Percentiles rank a stretch among this genome's conserved stretches.
These are phyloP conservation scores for Upupa epops DNA, from an alignment of 2,113 vertebrate genomes.

Conservation along the genomic window DNA sequence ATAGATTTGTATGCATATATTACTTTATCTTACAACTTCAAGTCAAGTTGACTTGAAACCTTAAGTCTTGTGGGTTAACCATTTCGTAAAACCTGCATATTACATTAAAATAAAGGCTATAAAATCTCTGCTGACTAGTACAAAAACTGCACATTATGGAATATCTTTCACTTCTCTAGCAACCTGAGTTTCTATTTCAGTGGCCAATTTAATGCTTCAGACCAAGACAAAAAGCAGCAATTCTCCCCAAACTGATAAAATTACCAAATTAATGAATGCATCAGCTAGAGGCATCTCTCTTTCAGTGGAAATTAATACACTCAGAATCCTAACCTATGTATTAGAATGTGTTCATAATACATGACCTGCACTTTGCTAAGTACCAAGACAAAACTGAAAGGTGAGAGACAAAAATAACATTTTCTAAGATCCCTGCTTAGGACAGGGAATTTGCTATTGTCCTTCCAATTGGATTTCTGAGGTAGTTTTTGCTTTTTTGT, in stretches of 20 bases:
- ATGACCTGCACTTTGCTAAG: constrained; percentile 5
- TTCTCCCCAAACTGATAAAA: constrained; percentile 42
- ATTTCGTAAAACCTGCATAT: neutral
- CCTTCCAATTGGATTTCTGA: neutral
- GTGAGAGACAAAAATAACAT: neutral
- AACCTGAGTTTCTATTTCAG: constrained; percentile 17
- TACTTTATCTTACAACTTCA: neutral
- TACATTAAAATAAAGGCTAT: neutral
- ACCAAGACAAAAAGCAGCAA: constrained; percentile 34
- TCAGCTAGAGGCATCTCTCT: constrained; percentile 18
- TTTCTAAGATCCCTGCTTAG: neutral
- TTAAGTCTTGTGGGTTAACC: neutral
- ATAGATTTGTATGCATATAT: neutral
- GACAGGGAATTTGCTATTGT: neutral
- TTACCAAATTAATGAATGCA: constrained; percentile 11
- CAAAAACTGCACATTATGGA: neutral
- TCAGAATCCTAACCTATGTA: neutral
- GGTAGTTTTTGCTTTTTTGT: neutral
- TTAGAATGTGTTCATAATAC: constrained; percentile 38
- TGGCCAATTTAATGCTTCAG: constrained; percentile 22
- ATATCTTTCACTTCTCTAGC: constrained; percentile 9
- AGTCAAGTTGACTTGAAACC: neutral
- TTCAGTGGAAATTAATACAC: constrained; percentile 52
- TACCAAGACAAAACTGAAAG: neutral
- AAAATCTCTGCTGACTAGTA: neutral